Base-by-base conservation (phyloP, 92 coral and sea anemone species). In the Micromussa lordhowensis region DNA sequence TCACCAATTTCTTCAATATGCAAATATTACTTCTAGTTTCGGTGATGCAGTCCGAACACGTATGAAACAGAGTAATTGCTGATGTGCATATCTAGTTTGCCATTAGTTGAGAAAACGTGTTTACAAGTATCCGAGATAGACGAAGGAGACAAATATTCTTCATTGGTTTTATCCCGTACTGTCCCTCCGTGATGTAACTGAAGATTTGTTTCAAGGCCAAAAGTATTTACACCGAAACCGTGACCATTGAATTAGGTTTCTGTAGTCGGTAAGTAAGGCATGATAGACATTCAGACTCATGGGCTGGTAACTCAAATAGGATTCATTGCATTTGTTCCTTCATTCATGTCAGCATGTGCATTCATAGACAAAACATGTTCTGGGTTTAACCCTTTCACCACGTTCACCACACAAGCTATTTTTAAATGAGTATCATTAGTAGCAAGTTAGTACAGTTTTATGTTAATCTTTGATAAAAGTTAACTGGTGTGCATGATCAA, bases 231-330 rank as follows among this genome's bases (percentile, higher is more conserved):
- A 74, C 73, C 32, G 77, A 78, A 74, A 74, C 68, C 18, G 34
- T 74, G 64, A 84, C 36, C 86, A 14, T 69, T 58, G 32, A 74
- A 53, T 74, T 31, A 14, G 0, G 40, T n/a, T 68, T 84, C 35
- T 55, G n/a, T 54, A 21, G 68, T 84, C n/a, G 80, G 88, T 73
- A 75, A 83, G 79, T 83, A 57, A 83, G 55, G 61, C 76, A 72
- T 73, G 26, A 21, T 51, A 36, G 55, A 68, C n/a, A 16, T 13
- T 44, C 75, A 82, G 68, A 82, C 61, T 29, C 9, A 5, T 30
- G 18, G 21, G 21, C 3, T 80, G 51, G 29, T 64, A 57, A 48
- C 55, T 28, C 31, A 57, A 21, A 17, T 19, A 80, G 28, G 7
- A 22, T 7, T 32, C 0, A 31, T 24, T 35, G 13, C 51, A 31